Evolutionary conservation across 2,888 invertebrate genomes (phyloP).

Genomic region (Sialis fuliginosa): DNA sequence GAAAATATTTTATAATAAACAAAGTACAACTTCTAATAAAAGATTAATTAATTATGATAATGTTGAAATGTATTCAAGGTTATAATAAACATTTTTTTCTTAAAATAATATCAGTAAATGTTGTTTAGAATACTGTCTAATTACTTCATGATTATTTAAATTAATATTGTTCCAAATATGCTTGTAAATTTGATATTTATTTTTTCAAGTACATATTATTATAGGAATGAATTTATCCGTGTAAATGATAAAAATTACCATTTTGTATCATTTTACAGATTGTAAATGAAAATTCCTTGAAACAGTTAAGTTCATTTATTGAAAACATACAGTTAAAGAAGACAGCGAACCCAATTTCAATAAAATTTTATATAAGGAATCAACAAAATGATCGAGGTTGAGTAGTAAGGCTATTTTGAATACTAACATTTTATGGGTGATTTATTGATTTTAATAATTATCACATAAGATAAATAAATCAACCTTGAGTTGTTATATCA

Average conservation of each 20-base stretch:
- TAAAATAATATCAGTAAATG: too few relatives aligned
- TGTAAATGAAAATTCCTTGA: slow-evolving; percentile 79
- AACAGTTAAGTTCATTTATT: slow-evolving; percentile 70
- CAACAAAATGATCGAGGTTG: slow-evolving; percentile 20
- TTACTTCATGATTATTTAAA: too few relatives aligned
- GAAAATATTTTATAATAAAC: too few relatives aligned
- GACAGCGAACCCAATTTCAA: slow-evolving; percentile 37
- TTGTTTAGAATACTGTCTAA: too few relatives aligned
- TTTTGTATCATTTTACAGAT: slow-evolving; percentile 33
- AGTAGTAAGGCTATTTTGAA: slow-evolving; percentile 6
- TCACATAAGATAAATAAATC: too few relatives aligned
- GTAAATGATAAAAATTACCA: neutral
- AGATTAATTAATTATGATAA: too few relatives aligned
- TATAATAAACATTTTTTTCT: too few relatives aligned
- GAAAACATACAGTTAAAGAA: slow-evolving; percentile 55
- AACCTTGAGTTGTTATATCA: too few relatives aligned
- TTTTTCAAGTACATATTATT: neutral
- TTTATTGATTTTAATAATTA: too few relatives aligned
- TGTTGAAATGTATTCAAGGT: too few relatives aligned
- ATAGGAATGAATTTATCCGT: slow-evolving; percentile 2
- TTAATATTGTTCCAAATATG: too few relatives aligned
- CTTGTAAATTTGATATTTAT: neutral
- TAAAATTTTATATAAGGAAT: slow-evolving; percentile 67
- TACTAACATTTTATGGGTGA: neutral
- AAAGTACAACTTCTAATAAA: too few relatives aligned